A percentile compares a stretch with the other conserved stretches of the same genome.
Conservation (phyloP, 2,113 vertebrate species). For the Pholis gunnellus region DNA sequence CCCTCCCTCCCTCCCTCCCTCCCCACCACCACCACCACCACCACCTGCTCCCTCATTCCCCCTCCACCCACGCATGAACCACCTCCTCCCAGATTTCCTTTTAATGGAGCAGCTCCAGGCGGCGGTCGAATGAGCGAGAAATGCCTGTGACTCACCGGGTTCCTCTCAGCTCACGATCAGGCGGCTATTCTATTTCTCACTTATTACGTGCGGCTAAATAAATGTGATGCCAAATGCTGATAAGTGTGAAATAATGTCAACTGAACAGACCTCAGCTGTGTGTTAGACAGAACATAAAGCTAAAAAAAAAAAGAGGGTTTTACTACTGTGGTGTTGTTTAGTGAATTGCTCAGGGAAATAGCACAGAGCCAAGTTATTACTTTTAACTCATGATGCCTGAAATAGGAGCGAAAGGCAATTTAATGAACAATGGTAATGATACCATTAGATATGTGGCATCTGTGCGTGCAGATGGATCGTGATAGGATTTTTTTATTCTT, state of each 20-base stretch:
- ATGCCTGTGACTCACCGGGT: slow-evolving; percentile 72
- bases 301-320: background rate
- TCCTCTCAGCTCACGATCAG: slow-evolving; percentile 64
- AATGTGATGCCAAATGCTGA: slow-evolving; percentile 59
- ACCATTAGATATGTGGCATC: background rate
- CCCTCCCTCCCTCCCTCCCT: slow-evolving; percentile 1
- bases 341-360: slow-evolving; percentile 4
- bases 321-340: slow-evolving; percentile 24
- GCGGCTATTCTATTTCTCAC: slow-evolving; percentile 52
- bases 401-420: background rate
- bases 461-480: background rate
- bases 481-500: slow-evolving; percentile 1
- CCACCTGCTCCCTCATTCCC: slow-evolving; percentile 53
- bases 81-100: slow-evolving; percentile 64
- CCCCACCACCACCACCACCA: slow-evolving; percentile 14
- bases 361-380: background rate
- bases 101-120: slow-evolving; percentile 59
- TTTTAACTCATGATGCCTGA: background rate
- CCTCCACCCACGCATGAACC: slow-evolving; percentile 54
- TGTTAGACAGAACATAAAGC: slow-evolving; percentile 25
- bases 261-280: slow-evolving; percentile 27
- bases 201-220: slow-evolving; percentile 43
- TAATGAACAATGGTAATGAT: background rate
- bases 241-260: slow-evolving; percentile 62
- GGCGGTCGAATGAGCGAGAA: slow-evolving; percentile 55